These are phyloP conservation scores for Pentamera pediparva DNA, from an alignment of 53 echinoderm and acorn worm genomes.

Conservation along the genomic window DNA sequence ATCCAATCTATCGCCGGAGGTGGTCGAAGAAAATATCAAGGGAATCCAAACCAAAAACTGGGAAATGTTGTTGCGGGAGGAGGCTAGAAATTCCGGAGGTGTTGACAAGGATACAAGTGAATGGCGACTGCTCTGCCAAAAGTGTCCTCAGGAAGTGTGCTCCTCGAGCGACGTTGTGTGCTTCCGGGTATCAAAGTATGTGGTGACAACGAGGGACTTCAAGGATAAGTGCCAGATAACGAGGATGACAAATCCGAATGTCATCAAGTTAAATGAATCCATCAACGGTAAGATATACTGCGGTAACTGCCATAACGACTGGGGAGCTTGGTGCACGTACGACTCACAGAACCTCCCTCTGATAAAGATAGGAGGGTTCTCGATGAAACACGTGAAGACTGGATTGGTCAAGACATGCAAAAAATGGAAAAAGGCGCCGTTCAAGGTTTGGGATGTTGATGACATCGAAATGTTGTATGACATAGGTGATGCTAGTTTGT, in stretches of 20 bases:
- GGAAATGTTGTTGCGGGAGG: not conserved
- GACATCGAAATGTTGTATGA: not conserved
- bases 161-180: slow-evolving; percentile 29
- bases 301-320: slow-evolving; percentile 37
- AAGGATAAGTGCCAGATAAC: slow-evolving; percentile 2
- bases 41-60: not conserved
- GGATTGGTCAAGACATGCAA: slow-evolving; percentile 4
- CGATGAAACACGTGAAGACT: slow-evolving; percentile 10
- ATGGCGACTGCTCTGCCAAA: slow-evolving; percentile 18
- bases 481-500: too few relatives aligned
- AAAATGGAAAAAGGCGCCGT: slow-evolving; percentile 37
- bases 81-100: not conserved
- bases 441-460: not conserved
- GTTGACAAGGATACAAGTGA: not conserved
- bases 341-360: slow-evolving; percentile 28
- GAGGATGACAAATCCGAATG: slow-evolving; percentile 28
- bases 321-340: slow-evolving; percentile 42
- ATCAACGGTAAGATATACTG: slow-evolving; percentile 46
- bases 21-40: not conserved
- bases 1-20: not conserved
- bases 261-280: slow-evolving; percentile 23
- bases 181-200: slow-evolving; percentile 21
- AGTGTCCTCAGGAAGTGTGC: slow-evolving; percentile 35
- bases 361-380: slow-evolving; percentile 8
- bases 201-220: slow-evolving; percentile 28